These are phyloP conservation scores for Leptinotarsa lineolata DNA, from an alignment of 1,140 invertebrate species.

Conservation along the genomic window DNA sequence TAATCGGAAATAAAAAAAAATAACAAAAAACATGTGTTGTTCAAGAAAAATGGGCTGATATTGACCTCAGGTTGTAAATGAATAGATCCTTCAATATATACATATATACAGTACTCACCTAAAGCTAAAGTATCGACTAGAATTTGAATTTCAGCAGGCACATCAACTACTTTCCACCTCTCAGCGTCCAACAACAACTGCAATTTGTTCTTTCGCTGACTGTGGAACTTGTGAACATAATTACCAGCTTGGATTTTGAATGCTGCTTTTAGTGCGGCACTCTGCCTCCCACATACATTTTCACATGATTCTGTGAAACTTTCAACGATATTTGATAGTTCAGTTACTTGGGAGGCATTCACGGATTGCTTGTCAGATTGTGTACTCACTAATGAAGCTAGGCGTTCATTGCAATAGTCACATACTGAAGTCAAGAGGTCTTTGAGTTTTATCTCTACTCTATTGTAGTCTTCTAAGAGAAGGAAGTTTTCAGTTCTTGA, in stretches of 20 bases:
- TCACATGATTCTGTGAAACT: constrained; percentile 77
- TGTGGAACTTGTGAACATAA: constrained; percentile 91
- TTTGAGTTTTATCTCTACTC: constrained; percentile 71
- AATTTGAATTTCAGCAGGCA: constrained; percentile 83
- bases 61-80: no score
- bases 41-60: not conserved
- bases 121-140: constrained; percentile 76
- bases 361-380: constrained; percentile 72
- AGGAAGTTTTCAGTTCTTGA: constrained; percentile 66
- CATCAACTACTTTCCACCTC: constrained; percentile 91
- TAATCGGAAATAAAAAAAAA: not conserved
- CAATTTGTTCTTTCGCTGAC: constrained; percentile 84
- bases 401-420: constrained; percentile 89
- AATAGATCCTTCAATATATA: not conserved
- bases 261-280: constrained; percentile 78
- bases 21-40: not conserved
- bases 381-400: constrained; percentile 82
- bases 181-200: constrained; percentile 86
- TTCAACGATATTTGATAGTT: constrained; percentile 79
- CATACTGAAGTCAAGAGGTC: constrained; percentile 80
- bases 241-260: constrained; percentile 87
- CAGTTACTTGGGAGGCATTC: constrained; percentile 76
- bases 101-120: constrained; percentile 43
- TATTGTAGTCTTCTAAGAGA: constrained; percentile 68
- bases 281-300: constrained; percentile 76